A percentile compares a stretch with the other conserved stretches of the same genome.
Conservation (phyloP, 2,797 vertebrate species). For the Neostethus bicornis region DNA sequence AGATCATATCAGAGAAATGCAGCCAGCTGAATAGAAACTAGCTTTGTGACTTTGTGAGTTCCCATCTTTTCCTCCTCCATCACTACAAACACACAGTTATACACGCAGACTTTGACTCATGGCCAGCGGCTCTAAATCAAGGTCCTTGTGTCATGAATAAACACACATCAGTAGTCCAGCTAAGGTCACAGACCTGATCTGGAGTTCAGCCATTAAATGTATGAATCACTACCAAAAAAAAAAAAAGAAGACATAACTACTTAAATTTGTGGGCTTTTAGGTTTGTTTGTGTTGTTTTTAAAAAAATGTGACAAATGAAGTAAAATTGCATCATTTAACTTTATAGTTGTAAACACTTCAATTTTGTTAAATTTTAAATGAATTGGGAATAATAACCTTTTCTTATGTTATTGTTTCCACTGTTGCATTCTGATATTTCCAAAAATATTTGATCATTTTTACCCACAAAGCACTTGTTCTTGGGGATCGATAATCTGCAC, state of each 20-base stretch:
- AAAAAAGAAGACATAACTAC: neutral
- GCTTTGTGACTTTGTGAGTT: constrained; percentile 17
- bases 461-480: constrained; percentile 2
- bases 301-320: neutral
- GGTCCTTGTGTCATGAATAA: constrained; percentile 65
- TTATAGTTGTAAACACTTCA: neutral
- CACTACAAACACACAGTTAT: neutral
- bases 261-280: neutral
- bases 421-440: neutral
- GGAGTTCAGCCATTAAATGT: constrained; percentile 1
- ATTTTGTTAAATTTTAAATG: neutral
- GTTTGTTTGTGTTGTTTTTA: neutral
- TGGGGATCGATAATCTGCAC: constrained; percentile 59
- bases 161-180: constrained; percentile 60
- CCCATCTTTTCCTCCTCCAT: constrained; percentile 4
- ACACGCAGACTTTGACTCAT: constrained; percentile 21
- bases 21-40: constrained; percentile 21
- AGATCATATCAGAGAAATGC: constrained; percentile 25
- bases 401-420: neutral
- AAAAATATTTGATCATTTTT: constrained; percentile 14
- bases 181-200: constrained; percentile 67
- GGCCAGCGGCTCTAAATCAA: constrained; percentile 50
- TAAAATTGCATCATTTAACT: neutral
- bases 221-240: constrained; percentile 1
- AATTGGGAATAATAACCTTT: neutral